Evolutionary conservation across 1,140 invertebrate genomes (phyloP).

Genomic region (Procambarus clarkii): DNA sequence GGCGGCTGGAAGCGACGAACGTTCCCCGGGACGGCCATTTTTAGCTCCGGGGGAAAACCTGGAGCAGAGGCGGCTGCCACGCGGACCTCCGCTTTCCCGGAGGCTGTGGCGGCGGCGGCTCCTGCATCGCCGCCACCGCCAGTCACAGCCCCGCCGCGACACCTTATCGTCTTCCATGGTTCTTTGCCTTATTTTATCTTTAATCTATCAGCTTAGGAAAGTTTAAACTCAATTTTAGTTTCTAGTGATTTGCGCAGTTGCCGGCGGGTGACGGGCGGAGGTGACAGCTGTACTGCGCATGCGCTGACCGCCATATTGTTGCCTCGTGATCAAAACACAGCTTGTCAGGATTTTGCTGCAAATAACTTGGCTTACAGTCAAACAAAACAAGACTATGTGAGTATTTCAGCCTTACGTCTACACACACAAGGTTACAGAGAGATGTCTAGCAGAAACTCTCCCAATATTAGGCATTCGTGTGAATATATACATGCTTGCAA

Average conservation of each 20-base stretch:
- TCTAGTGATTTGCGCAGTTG: slow-evolving; percentile 8
- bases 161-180: no score
- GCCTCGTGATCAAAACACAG: slow-evolving; percentile 38
- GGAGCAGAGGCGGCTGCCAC: neutral
- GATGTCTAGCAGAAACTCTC: neutral
- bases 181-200: no score
- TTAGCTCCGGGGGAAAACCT: slow-evolving; percentile 15
- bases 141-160: no score
- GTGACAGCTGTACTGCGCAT: slow-evolving; percentile 15
- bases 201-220: no score
- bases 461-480: neutral
- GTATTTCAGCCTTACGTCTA: neutral
- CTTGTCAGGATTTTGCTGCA: neutral
- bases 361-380: neutral
- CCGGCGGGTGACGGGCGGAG: neutral
- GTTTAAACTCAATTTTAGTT: no score
- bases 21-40: slow-evolving; percentile 35
- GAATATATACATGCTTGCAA: neutral
- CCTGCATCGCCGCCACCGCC: no score
- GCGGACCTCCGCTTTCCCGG: slow-evolving; percentile 21
- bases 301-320: slow-evolving; percentile 42
- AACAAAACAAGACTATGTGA: neutral
- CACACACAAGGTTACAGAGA: neutral
- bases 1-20: slow-evolving; percentile 1
- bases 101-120: neutral